These are phyloP conservation scores for Octopus sinensis DNA, from an alignment of 1,140 invertebrate genomes.

Conservation along the genomic window DNA sequence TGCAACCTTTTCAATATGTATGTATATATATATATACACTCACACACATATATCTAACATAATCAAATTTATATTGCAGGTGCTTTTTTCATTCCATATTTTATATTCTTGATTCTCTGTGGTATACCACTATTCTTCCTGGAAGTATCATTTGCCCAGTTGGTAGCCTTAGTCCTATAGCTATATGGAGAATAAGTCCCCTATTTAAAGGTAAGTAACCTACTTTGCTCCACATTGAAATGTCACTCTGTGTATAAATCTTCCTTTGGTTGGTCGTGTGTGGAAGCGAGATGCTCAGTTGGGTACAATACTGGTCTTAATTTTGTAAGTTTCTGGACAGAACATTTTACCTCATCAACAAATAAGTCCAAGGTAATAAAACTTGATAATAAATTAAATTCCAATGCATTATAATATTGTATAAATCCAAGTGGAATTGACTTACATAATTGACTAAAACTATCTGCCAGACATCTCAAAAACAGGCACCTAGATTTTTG, in stretches of 20 bases:
- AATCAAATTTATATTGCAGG: slow-evolving; percentile 50
- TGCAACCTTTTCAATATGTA: too few species aligned
- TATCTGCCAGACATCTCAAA: too few species aligned
- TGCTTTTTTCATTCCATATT: slow-evolving; percentile 72
- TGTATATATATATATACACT: background rate
- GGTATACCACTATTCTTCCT: slow-evolving; percentile 73
- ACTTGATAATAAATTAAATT: background rate
- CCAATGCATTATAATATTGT: too few species aligned
- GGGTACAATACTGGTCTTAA: background rate
- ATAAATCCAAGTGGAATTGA: too few species aligned
- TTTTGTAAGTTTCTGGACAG: background rate
- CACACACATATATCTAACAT: background rate
- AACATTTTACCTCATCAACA: background rate
- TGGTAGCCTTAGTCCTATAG: slow-evolving; percentile 44
- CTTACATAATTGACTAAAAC: too few species aligned
- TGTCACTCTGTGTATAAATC: slow-evolving; percentile 16
- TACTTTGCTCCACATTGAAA: too few species aligned
- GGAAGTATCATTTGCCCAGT: slow-evolving; percentile 75
- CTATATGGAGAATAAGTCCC: slow-evolving; percentile 47
- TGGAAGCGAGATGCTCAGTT: background rate
- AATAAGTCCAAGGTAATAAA: background rate
- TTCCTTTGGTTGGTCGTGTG: background rate
- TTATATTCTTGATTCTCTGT: slow-evolving; percentile 64
- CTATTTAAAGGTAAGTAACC: slow-evolving; percentile 48
- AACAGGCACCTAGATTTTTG: too few species aligned